phyloP scores from a whole-genome alignment of 2,888 invertebrate genomes.

The Drosophila pegasa region DNA sequence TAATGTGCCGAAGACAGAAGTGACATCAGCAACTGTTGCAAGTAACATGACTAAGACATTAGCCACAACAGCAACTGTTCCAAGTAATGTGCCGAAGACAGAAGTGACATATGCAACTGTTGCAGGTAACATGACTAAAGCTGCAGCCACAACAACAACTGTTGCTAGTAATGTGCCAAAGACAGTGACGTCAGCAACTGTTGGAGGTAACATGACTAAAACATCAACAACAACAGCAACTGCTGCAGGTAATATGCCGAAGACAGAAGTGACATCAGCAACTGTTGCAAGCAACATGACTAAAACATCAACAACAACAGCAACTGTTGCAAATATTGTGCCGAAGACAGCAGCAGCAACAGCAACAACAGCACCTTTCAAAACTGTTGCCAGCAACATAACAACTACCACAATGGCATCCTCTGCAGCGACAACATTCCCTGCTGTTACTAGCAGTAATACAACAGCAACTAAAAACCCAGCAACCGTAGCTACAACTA shows the following conservation, averaged over 20 bases:
- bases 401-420: neutral
- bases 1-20: neutral
- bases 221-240: neutral
- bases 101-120: constrained; percentile 3
- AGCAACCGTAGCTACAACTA: constrained; percentile 14
- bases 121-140: neutral
- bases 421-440: neutral
- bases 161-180: neutral
- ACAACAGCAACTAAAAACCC: neutral
- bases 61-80: constrained; percentile 1
- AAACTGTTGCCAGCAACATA: constrained; percentile 2
- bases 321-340: neutral
- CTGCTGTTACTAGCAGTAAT: neutral
- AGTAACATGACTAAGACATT: neutral
- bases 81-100: constrained; percentile 10
- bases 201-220: neutral
- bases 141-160: neutral
- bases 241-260: neutral
- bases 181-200: neutral
- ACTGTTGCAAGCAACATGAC: neutral
- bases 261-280: neutral
- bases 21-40: neutral
- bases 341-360: constrained; percentile 6
- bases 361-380: constrained; percentile 9
- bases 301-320: neutral